phyloP scores from a whole-genome alignment of 2,888 invertebrate species.

The Leucozona laternaria region DNA sequence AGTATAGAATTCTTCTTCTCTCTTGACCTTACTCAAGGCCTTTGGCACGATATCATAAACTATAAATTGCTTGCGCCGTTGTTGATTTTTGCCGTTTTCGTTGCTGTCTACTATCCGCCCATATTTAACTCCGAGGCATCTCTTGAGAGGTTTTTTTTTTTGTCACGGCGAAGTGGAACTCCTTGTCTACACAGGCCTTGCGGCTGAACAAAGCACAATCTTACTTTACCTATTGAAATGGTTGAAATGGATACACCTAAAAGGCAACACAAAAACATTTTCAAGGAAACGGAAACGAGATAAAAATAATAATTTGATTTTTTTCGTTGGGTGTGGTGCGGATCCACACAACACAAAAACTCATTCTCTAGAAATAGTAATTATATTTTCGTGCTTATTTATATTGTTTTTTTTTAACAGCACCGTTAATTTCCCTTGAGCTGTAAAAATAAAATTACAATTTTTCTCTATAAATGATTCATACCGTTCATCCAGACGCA shows the following conservation, averaged over 20 bases:
- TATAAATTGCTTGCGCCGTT: conserved; percentile 20
- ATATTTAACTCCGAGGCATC: conserved; percentile 9
- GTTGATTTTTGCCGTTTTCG: not conserved
- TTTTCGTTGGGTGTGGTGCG: not conserved
- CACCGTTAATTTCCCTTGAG: conserved; percentile 3
- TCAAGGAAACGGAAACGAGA: conserved; percentile 4
- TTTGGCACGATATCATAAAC: conserved; percentile 43
- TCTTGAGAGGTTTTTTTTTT: conserved; percentile 12
- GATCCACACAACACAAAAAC: not conserved
- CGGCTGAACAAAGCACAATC: not conserved
- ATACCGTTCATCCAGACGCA: conserved; percentile 86
- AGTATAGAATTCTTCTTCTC: conserved; percentile 18
- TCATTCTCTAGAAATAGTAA: not conserved
- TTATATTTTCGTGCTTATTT: conserved; percentile 12
- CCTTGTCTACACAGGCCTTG: conserved; percentile 11
- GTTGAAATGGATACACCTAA: conserved; percentile 6
- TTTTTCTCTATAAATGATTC: conserved; percentile 38
- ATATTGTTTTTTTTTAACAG: not conserved
- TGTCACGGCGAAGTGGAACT: conserved; percentile 9
- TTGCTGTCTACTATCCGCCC: conserved; percentile 14
- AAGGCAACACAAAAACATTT: conserved; percentile 7
- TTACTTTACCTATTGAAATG: not conserved
- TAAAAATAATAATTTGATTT: not conserved
- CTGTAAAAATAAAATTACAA: conserved; percentile 18
- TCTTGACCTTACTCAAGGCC: conserved; percentile 63